Evolutionary conservation across 2,888 invertebrate genomes (phyloP), one percentile per base, ranked within the genome.

Genomic region (Diaperis boleti): DNA sequence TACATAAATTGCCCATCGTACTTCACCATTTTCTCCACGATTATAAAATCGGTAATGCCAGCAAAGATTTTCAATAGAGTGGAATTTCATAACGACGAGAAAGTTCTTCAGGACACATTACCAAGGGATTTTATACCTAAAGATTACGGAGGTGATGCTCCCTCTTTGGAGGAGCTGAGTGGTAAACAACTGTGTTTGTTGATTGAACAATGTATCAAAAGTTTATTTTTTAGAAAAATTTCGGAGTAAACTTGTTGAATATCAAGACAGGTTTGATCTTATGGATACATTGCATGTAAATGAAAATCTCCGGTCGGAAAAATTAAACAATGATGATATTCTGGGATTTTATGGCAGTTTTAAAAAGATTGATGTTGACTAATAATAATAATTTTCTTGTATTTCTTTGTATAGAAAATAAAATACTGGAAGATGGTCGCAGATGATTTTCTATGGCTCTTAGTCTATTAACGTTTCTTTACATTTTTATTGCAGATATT

Each of bases 101-200:
- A 62, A 14, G 44, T 61, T 8, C 22, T 76, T 11, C 60, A 57
- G 8, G 55, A 71, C 33, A 57, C 64, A 15, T 39, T 74, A 20
- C 57, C 73, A 7, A 66, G 64, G 29, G 65, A 69, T 8, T 42
- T 72, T 17, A 18, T 76, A 14, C 76, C 76, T 3, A 61, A 59
- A 41, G 74, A 76, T 20, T 75, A 74, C 59, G 75, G 73, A 5
- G 76, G 75, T 1, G 49, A 66, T 4, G 70, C 69, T 52, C 67
- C 47, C 18, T 65, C 88, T 8, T 84, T 88, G 74, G 84, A 84
- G 49, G 86, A 87, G 69, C 15, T 73, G 59, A 74, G 73, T 6
- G 76, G 75, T 1, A 49, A n/a, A n/a, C n/a, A n/a, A n/a, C n/a
- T n/a, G 4, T 33, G 6, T 7, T 3, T n/a, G n/a, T n/a, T n/a